Evolutionary conservation across 1,140 invertebrate species (phyloP), one percentile per base, ranked within the genome.

Genomic region (Hirudo medicinalis): DNA sequence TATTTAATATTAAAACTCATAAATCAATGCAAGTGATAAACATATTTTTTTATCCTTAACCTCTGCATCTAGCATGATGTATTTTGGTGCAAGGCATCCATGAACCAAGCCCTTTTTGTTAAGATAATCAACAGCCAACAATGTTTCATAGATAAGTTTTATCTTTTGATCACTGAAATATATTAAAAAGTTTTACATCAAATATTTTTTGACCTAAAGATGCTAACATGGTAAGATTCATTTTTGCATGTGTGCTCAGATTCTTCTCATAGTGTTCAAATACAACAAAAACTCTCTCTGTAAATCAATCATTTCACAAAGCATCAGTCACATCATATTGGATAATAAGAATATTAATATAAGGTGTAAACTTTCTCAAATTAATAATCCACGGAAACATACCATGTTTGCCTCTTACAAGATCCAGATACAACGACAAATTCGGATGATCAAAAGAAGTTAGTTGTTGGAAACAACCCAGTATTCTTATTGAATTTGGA

Each of bases 381-480:
- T 25, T 63, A 25, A 63, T 5, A 63, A 63, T 15, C 9, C 29
- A 25, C 29, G 17, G 29, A 32, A 66, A 75, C 82, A 83, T 85
- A 94, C 92, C 94, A 86, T 96, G 92, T 86, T 96, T 96, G 72
- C 91, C 90, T 77, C 93, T 84, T 73, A 91, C 89, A 69, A 95
- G 88, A 82, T 96, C 92, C 15, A 97, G 82, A 84, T 96, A 97
- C 72, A 87, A 86, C 76, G 90, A 92, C 53, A 97, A 83, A 84
- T 91, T 86, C 13, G 87, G 85, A 82, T 94, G 90, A 72, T 86
- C 82, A 63, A 95, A 83, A 0, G 87, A 88, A 78, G 91, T 90
- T 2, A 97, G 82, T 67, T 87, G 84, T 79, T 94, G 91, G 69
- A 93, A 90, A 77, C 88, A 86, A 22, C 94, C 94, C 70, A 93